These are phyloP conservation scores for Yponomeuta cagnagella DNA, from an alignment of 2,888 invertebrate species.

Conservation along the genomic window DNA sequence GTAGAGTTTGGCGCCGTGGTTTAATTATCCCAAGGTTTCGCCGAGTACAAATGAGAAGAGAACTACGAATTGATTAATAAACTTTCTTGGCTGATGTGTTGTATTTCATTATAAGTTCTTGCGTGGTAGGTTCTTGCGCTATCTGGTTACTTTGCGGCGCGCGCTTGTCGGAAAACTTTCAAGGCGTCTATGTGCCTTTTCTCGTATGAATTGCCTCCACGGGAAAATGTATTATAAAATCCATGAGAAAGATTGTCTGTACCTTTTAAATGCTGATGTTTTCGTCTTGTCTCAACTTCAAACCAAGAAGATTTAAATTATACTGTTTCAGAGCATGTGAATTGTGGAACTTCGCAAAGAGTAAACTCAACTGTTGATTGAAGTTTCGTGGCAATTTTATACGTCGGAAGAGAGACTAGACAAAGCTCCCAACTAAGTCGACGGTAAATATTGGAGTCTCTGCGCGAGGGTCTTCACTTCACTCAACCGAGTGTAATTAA, in stretches of 20 bases:
- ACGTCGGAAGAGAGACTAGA: not conserved
- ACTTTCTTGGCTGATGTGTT: slow-evolving; percentile 9
- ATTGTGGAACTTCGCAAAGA: no score
- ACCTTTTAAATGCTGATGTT: not conserved
- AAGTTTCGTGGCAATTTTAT: no score
- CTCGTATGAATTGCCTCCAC: not conserved
- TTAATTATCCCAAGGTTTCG: slow-evolving; percentile 63
- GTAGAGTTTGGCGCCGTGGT: slow-evolving; percentile 66
- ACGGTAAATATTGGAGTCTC: not conserved
- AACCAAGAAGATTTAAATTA: no score
- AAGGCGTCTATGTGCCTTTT: not conserved
- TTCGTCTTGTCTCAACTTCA: not conserved
- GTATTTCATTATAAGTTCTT: not conserved
- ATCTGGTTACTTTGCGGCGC: not conserved
- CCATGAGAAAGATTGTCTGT: not conserved
- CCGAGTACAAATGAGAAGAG: slow-evolving; percentile 42
- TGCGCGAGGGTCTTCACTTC: not conserved
- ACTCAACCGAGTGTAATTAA: slow-evolving; percentile 34
- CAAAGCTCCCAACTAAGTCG: not conserved
- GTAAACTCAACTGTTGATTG: no score
- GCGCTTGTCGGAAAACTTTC: not conserved
- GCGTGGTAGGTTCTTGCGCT: not conserved
- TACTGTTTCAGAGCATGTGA: no score
- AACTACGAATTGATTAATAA: slow-evolving; percentile 37
- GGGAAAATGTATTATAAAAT: not conserved